Percentiles rank a stretch among this genome's conserved stretches.
These are phyloP conservation scores for Drosophila tani DNA, from an alignment of 1,140 invertebrate genomes.

Conservation along the genomic window DNA sequence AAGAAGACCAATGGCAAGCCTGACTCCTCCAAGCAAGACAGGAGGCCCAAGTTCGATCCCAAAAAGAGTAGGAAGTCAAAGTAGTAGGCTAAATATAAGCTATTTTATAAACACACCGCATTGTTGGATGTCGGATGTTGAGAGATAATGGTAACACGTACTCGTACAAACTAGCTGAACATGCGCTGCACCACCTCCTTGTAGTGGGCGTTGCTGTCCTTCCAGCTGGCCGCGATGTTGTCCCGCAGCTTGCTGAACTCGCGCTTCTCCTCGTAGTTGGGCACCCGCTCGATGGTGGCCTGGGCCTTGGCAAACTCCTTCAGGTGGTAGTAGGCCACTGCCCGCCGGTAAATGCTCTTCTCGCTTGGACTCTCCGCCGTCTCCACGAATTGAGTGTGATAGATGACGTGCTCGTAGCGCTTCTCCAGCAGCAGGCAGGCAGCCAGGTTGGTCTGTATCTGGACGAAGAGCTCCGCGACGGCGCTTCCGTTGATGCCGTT, in stretches of 20 bases:
- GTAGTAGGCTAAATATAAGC: conserved; percentile 45
- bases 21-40: conserved; percentile 51
- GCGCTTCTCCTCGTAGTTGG: conserved; percentile 74
- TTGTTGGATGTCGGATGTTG: neutral
- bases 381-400: conserved; percentile 79
- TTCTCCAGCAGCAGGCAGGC: conserved; percentile 77
- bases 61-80: conserved; percentile 50
- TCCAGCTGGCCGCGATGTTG: conserved; percentile 67
- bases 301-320: conserved; percentile 80
- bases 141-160: conserved; percentile 20
- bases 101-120: conserved; percentile 42
- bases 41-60: conserved; percentile 41
- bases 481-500: conserved; percentile 61
- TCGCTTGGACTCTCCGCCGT: conserved; percentile 61
- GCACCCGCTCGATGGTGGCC: conserved; percentile 61
- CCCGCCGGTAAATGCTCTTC: conserved; percentile 80
- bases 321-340: conserved; percentile 70
- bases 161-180: conserved; percentile 68
- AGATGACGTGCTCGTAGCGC: conserved; percentile 81
- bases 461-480: conserved; percentile 68
- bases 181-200: conserved; percentile 81
- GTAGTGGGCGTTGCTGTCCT: conserved; percentile 72
- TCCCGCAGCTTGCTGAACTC: conserved; percentile 73
- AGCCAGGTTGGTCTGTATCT: conserved; percentile 78
- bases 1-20: conserved; percentile 5